phyloP scores from a whole-genome alignment of 2,888 invertebrate genomes.

The Pardosa pseudoannulata region DNA sequence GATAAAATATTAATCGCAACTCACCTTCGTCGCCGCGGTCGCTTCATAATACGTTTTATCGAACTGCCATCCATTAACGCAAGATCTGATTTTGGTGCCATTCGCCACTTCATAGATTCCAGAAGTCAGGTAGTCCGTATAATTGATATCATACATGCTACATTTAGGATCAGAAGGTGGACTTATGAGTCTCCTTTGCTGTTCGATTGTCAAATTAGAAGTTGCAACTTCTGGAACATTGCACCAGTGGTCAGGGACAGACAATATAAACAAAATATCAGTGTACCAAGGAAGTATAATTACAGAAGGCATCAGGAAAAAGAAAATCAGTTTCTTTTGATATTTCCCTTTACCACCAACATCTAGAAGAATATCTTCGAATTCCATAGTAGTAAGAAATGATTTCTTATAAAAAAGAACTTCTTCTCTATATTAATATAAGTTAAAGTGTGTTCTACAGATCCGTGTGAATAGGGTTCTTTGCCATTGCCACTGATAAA shows the following conservation, averaged over 20 bases:
- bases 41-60: conserved; percentile 83
- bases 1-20: too few species aligned
- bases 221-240: conserved; percentile 82
- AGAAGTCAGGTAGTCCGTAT: conserved; percentile 77
- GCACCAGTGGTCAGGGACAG: conserved; percentile 84
- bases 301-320: conserved; percentile 92
- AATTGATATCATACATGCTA: conserved; percentile 88
- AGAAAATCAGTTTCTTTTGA: conserved; percentile 86
- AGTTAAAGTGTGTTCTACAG: too few species aligned
- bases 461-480: too few species aligned
- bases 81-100: conserved; percentile 81
- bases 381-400: too few species aligned
- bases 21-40: conserved; percentile 88
- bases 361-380: conserved; percentile 81
- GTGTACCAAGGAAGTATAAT: conserved; percentile 87
- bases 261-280: conserved; percentile 69
- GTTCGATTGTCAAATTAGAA: conserved; percentile 79
- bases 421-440: too few species aligned
- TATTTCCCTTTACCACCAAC: conserved; percentile 93
- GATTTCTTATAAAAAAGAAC: too few species aligned
- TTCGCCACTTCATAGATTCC: conserved; percentile 20
- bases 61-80: conserved; percentile 86
- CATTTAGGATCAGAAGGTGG: conserved; percentile 76
- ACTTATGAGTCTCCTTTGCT: conserved; percentile 79
- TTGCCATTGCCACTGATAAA: too few species aligned